These are phyloP conservation scores for Scaptomyza montana DNA, from an alignment of 1,140 invertebrate species.

Conservation along the genomic window DNA sequence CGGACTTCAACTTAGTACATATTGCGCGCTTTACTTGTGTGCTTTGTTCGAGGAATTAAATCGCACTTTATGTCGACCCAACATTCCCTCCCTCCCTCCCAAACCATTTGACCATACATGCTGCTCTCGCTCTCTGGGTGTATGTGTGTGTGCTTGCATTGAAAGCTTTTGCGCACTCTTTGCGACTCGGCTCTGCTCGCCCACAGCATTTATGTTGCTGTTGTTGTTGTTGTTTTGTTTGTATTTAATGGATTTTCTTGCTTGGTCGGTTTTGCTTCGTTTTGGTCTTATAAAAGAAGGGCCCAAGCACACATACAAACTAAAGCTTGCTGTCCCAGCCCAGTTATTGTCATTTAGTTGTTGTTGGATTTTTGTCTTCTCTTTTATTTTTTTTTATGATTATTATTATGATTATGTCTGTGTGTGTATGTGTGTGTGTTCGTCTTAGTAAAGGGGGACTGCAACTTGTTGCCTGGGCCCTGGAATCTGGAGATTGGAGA, in stretches of 20 bases:
- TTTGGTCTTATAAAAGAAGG: constrained; percentile 73
- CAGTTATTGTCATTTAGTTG: constrained; percentile 50
- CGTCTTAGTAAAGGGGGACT: constrained; percentile 36
- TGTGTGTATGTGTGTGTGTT: constrained; percentile 31
- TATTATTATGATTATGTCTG: constrained; percentile 16
- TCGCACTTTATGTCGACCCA: constrained; percentile 62
- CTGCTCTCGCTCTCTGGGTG: constrained; percentile 15
- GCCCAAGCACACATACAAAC: constrained; percentile 40
- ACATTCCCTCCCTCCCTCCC: background rate
- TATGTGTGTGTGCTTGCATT: constrained; percentile 20
- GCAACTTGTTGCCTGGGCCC: constrained; percentile 65
- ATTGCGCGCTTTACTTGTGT: constrained; percentile 73
- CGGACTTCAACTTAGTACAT: constrained; percentile 70
- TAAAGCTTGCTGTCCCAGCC: constrained; percentile 33
- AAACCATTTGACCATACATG: background rate
- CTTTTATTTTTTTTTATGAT: constrained; percentile 43
- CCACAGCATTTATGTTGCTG: constrained; percentile 46
- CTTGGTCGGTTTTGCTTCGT: constrained; percentile 67
- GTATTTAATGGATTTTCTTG: constrained; percentile 66
- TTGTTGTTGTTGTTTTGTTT: too few relatives aligned
- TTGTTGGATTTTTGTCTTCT: constrained; percentile 33
- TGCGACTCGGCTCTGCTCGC: constrained; percentile 38
- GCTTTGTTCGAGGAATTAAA: constrained; percentile 75
- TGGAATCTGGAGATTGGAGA: constrained; percentile 46
- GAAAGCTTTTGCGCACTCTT: constrained; percentile 19